Evolutionary conservation across 2,888 invertebrate genomes (phyloP).

Genomic region (Eulithis testata): DNA sequence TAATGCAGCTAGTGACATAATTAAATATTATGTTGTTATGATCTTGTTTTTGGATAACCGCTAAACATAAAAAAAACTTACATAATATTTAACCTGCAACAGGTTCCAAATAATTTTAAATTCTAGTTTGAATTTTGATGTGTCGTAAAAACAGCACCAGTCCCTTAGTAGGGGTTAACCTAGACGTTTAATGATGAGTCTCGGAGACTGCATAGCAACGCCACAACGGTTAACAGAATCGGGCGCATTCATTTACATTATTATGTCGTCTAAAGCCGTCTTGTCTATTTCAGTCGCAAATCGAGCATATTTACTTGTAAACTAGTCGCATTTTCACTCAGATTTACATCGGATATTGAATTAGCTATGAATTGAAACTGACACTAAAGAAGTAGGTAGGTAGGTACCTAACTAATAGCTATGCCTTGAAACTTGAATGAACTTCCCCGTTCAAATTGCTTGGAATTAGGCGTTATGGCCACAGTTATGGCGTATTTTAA

Average conservation of each 20-base stretch:
- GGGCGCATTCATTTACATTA: slow-evolving; percentile 72
- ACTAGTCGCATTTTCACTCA: slow-evolving; percentile 18
- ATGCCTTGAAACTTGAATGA: not conserved
- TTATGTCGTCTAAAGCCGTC: slow-evolving; percentile 52
- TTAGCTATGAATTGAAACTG: slow-evolving; percentile 5
- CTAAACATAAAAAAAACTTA: too few relatives aligned
- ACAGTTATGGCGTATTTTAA: not conserved
- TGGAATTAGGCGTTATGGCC: not conserved
- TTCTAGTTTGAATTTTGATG: not conserved
- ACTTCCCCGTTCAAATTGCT: not conserved
- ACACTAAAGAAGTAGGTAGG: not conserved
- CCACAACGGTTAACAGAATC: slow-evolving; percentile 64
- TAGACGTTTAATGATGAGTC: slow-evolving; percentile 59
- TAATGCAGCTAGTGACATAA: too few relatives aligned
- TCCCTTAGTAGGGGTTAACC: slow-evolving; percentile 48
- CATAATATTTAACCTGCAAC: too few relatives aligned
- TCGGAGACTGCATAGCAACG: slow-evolving; percentile 59
- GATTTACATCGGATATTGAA: slow-evolving; percentile 13
- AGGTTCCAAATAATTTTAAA: too few relatives aligned
- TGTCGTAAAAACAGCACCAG: slow-evolving; percentile 3
- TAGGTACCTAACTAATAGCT: not conserved
- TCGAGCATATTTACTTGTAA: slow-evolving; percentile 48
- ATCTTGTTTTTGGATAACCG: too few relatives aligned
- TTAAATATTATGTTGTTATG: too few relatives aligned
- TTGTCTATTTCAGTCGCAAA: slow-evolving; percentile 61